These are phyloP conservation scores for Microctonus brassicae DNA, from an alignment of 2,888 invertebrate species.

Conservation along the genomic window DNA sequence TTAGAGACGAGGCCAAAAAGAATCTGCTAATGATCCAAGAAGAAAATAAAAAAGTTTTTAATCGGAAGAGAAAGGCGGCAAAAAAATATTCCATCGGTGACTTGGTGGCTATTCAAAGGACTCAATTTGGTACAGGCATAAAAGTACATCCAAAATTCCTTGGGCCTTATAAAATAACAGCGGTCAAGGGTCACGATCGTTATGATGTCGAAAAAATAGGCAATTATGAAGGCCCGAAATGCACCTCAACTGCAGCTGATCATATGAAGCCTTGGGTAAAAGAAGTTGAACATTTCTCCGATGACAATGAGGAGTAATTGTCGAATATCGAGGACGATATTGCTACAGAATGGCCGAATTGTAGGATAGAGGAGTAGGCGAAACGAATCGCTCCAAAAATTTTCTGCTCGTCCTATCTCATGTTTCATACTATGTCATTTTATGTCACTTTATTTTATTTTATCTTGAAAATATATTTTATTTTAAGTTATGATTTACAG, in stretches of 20 bases:
- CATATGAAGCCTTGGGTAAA: neutral
- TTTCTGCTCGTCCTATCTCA: too few species aligned
- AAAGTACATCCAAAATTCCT: conserved; percentile 44
- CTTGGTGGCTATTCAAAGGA: conserved; percentile 58
- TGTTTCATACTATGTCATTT: too few species aligned
- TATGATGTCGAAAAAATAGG: neutral
- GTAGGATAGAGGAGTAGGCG: too few species aligned
- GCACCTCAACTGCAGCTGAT: neutral
- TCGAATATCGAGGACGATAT: too few species aligned
- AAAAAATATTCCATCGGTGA: conserved; percentile 22
- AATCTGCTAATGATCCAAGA: neutral
- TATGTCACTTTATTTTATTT: too few species aligned
- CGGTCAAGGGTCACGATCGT: neutral
- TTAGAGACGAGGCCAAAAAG: neutral
- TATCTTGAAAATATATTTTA: too few species aligned
- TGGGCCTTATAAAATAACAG: conserved; percentile 54
- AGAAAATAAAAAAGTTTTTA: conserved; percentile 12
- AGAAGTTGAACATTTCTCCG: too few species aligned
- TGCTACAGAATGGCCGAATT: too few species aligned
- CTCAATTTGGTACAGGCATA: conserved; percentile 57
- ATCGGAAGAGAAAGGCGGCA: neutral
- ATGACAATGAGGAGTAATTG: too few species aligned
- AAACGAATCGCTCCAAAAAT: too few species aligned
- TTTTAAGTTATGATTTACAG: too few species aligned
- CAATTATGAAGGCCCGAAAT: neutral